Evolutionary conservation across 2,797 vertebrate species (phyloP).

Genomic region (Oceanodroma leucorhoa): DNA sequence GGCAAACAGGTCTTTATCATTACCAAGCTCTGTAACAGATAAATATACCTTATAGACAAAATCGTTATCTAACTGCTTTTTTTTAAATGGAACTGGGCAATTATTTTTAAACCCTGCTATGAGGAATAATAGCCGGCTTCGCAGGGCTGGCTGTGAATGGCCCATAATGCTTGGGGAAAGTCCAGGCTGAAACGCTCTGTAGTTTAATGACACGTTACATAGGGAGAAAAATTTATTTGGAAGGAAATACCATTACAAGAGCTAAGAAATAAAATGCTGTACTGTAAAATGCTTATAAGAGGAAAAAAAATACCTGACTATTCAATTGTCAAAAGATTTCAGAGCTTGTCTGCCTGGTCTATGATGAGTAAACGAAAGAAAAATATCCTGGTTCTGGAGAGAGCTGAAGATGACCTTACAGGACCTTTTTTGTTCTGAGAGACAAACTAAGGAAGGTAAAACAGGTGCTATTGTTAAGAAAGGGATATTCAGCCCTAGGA

Average conservation of each 20-base stretch:
- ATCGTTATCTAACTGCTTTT: conserved; percentile 6
- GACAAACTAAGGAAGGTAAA: conserved; percentile 53
- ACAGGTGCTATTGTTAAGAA: conserved; percentile 61
- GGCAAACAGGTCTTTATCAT: background rate
- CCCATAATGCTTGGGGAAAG: conserved; percentile 63
- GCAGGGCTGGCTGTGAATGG: conserved; percentile 49
- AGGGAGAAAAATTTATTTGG: conserved; percentile 56
- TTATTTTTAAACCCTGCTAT: conserved; percentile 72
- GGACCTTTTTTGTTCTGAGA: conserved; percentile 48
- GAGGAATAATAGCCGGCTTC: conserved; percentile 65
- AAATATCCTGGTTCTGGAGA: conserved; percentile 24
- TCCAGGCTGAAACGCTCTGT: conserved; percentile 63
- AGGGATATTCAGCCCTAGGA: background rate
- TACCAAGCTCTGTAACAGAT: background rate
- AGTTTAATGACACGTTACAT: conserved; percentile 67
- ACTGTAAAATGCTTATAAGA: conserved; percentile 13
- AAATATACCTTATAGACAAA: conserved; percentile 21
- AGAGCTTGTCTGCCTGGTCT: background rate
- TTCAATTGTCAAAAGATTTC: conserved; percentile 21
- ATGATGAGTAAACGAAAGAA: conserved; percentile 8
- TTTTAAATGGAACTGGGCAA: background rate
- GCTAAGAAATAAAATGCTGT: conserved; percentile 30
- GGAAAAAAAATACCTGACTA: background rate
- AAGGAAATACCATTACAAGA: conserved; percentile 68
- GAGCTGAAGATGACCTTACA: conserved; percentile 52